Percentiles rank a stretch among this genome's conserved stretches.
Evolutionary conservation across 1,140 invertebrate species (phyloP).

Genomic region (Asbolus verrucosus): DNA sequence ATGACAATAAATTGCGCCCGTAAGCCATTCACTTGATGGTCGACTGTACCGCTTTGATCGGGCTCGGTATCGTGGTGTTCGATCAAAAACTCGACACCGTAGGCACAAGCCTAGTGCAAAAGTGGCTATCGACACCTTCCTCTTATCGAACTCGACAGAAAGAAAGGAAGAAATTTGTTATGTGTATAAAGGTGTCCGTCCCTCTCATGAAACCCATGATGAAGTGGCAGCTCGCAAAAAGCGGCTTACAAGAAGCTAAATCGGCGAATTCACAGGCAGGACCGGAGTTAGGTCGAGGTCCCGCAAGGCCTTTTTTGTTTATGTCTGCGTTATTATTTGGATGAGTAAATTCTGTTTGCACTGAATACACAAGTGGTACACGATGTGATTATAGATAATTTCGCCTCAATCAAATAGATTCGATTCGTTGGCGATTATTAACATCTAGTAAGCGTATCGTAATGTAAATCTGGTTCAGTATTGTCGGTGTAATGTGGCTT

Average conservation of each 20-base stretch:
- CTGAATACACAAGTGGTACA: too few relatives aligned
- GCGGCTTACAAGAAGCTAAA: neutral
- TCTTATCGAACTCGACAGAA: neutral
- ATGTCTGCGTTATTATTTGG: too few relatives aligned
- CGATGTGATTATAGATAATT: too few relatives aligned
- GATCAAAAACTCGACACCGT: conserved; percentile 16
- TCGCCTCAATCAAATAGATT: neutral
- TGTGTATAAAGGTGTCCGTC: neutral
- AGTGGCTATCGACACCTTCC: conserved; percentile 23
- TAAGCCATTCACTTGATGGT: conserved; percentile 29
- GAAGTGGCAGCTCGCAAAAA: conserved; percentile 6
- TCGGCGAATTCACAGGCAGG: conserved; percentile 21
- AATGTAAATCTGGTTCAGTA: neutral
- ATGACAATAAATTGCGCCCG: conserved; percentile 41
- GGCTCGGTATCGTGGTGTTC: neutral
- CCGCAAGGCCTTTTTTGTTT: conserved; percentile 15
- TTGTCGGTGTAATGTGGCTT: neutral
- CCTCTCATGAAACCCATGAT: conserved; percentile 17
- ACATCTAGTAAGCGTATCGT: conserved; percentile 2
- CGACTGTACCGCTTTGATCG: conserved; percentile 34
- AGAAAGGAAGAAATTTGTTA: conserved; percentile 4
- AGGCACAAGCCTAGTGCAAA: conserved; percentile 19
- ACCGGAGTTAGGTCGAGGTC: too few relatives aligned
- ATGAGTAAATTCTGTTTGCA: too few relatives aligned
- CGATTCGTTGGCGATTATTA: conserved; percentile 5